Evolutionary conservation across 2,113 vertebrate genomes (phyloP).

Genomic region (Delphinus delphis): DNA sequence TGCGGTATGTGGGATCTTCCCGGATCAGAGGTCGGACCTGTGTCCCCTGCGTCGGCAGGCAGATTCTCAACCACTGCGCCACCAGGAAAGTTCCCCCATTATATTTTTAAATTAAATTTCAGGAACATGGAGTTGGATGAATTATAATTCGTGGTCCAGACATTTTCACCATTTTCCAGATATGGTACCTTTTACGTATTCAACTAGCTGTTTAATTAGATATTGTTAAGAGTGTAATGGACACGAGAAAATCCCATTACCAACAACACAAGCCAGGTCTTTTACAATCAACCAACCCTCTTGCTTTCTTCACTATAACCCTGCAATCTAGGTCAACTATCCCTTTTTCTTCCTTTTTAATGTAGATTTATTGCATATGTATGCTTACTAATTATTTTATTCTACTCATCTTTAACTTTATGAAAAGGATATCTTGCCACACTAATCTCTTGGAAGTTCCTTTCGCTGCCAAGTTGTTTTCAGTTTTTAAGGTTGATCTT

Average conservation of each 20-base stretch:
- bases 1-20: no score
- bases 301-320: background rate
- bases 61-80: no score
- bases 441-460: no score
- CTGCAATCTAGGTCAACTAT: background rate
- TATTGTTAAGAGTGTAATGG: background rate
- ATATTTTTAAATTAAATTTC: background rate
- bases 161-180: background rate
- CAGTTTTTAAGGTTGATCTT: no score
- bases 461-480: no score
- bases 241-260: background rate
- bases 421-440: rapidly evolving
- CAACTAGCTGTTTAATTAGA: background rate
- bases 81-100: no score
- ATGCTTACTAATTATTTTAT: no score
- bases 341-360: background rate
- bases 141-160: background rate
- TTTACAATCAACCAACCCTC: background rate
- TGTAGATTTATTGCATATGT: background rate
- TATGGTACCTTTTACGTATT: background rate
- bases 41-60: no score
- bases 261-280: no score
- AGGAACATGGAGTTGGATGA: background rate
- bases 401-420: background rate
- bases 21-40: rapidly evolving